Base-by-base conservation (phyloP, 2,888 invertebrate genomes). In the Agrotis clavis region DNA sequence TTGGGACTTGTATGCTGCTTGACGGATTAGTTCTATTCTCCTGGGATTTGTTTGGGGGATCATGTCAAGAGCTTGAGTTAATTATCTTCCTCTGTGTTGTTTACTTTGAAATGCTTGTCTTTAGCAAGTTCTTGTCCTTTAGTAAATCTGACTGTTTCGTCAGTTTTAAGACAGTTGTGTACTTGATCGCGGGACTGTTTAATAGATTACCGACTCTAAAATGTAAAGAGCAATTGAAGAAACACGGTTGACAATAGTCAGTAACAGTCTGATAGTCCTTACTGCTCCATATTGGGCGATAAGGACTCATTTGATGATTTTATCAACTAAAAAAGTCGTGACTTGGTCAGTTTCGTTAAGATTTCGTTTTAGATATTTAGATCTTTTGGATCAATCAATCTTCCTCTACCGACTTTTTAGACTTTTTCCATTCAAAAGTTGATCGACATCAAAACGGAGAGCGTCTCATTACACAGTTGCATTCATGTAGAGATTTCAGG, bases 1-100 rank as follows among this genome's bases (percentile, higher is more conserved):
- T 82, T 48, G 61, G 51, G 76, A 76, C 30, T 83, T 75, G 81
- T 74, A 19, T 74, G 79, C 62, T 57, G 56, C 75, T 57, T 65
- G 75, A 57, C 56, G 60, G 60, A 74, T 59, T 48, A 54, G 57
- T 54, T 21, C 19, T 48, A 79, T 73, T 54, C 72, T 53, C 48
- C 73, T 25, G 53, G 41, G 79, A 72, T 79, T 72, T 53, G 1
- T 13, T 35, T 47, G 21, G 45, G 35, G 51, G 48, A 41, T 79
- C 53, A 19, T 35, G 47, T 9, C 35, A n/a, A 1, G 48, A 19
- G 14, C 1, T 30, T 16, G 14, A 79, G 47, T 2, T 16, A 47
- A n/a, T n/a, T 7, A 16, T 21, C 41, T 79, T 72, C 35, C 25
- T 79, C 51, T 59, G 14, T 41, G 35, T 19, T 71, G 4, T 18